phyloP scores from a whole-genome alignment of 2,888 invertebrate species.

The Dryobota labecula region DNA sequence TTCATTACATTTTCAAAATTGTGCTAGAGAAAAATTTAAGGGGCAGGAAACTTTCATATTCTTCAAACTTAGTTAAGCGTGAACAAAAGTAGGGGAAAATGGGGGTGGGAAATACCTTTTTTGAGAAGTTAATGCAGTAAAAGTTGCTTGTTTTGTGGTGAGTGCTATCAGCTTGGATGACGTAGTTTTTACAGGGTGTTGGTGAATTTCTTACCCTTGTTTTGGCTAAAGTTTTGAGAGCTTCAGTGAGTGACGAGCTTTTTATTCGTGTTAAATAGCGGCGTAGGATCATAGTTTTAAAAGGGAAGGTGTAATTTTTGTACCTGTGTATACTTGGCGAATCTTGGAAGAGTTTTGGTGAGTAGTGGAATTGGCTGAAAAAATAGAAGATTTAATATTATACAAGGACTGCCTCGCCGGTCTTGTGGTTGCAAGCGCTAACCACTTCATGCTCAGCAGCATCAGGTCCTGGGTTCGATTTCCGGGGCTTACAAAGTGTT shows the following conservation, averaged over 20 bases:
- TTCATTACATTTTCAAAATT: conserved; percentile 50
- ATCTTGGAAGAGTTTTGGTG: background rate
- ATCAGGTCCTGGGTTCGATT: no score
- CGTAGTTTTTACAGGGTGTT: conserved; percentile 43
- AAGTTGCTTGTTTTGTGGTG: conserved; percentile 62
- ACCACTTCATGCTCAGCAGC: no score
- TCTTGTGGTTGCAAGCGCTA: no score
- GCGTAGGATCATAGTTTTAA: conserved; percentile 9
- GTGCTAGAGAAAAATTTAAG: conserved; percentile 32
- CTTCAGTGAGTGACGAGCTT: conserved; percentile 22
- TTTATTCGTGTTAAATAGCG: conserved; percentile 2
- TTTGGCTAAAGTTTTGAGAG: conserved; percentile 45
- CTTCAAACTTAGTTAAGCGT: conserved; percentile 66
- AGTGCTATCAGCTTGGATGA: conserved; percentile 39
- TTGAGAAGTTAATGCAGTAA: conserved; percentile 68
- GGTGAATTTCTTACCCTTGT: conserved; percentile 31
- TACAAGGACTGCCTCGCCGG: no score
- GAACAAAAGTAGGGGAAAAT: conserved; percentile 49
- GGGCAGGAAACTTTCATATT: conserved; percentile 64
- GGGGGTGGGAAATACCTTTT: conserved; percentile 52
- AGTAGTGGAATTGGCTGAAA: background rate
- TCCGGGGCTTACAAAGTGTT: no score
- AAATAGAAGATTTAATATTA: background rate
- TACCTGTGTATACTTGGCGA: background rate
- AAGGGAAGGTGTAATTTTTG: background rate